These are phyloP conservation scores for Zaprionus camerounensis DNA, from an alignment of 1,140 invertebrate species.

Conservation along the genomic window DNA sequence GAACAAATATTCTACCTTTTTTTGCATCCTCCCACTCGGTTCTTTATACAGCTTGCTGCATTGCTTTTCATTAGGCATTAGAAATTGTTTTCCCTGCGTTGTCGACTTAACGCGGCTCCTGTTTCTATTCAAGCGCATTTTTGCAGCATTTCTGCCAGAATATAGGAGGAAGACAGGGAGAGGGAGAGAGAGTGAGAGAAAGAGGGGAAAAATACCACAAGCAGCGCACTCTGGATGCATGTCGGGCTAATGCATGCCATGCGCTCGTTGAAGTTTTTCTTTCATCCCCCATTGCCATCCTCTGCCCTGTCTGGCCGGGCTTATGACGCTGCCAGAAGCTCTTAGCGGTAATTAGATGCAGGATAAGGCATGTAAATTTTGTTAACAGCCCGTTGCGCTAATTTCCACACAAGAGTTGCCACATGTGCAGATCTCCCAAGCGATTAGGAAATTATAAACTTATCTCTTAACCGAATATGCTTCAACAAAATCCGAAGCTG, in stretches of 20 bases:
- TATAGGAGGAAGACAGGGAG: too few species aligned
- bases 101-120: conserved; percentile 61
- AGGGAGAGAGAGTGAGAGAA: not conserved
- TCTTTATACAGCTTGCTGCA: conserved; percentile 43
- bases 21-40: not conserved
- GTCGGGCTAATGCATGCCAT: conserved; percentile 46
- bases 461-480: not conserved
- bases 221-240: conserved; percentile 29
- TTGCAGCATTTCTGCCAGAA: conserved; percentile 34
- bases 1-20: conserved; percentile 25
- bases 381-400: conserved; percentile 34
- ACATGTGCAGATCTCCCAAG: conserved; percentile 17
- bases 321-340: conserved; percentile 49
- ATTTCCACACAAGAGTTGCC: conserved; percentile 30
- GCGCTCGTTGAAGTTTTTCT: conserved; percentile 36
- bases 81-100: conserved; percentile 66
- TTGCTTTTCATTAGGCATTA: conserved; percentile 69
- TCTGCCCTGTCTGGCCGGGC: conserved; percentile 34
- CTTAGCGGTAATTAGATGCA: conserved; percentile 63
- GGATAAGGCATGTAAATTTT: conserved; percentile 59
- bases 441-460: conserved; percentile 38
- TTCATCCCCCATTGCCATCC: too few species aligned
- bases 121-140: conserved; percentile 49
- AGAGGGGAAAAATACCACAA: not conserved
- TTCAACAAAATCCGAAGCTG: not conserved